phyloP scores from a whole-genome alignment of 1,140 invertebrate genomes.

The Pseudomyrmex dendroicus region DNA sequence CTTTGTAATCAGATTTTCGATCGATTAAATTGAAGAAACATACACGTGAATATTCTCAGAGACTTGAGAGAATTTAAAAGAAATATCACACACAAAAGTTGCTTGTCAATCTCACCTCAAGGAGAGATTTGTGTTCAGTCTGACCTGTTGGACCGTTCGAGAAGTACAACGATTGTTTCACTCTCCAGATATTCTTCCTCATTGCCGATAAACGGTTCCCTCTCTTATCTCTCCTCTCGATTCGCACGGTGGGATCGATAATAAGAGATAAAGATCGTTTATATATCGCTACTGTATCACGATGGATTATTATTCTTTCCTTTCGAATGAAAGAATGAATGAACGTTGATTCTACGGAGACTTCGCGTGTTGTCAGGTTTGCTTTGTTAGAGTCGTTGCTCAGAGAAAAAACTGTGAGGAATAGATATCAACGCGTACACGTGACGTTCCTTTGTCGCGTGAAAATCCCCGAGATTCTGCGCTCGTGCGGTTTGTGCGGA shows the following conservation, averaged over 20 bases:
- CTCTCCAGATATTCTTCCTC: neutral
- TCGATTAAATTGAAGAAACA: neutral
- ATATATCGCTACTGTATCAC: neutral
- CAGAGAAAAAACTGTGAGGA: conserved; percentile 20
- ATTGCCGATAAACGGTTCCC: conserved; percentile 19
- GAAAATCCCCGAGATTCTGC: neutral
- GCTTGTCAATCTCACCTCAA: neutral
- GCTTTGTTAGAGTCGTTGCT: neutral
- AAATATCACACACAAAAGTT: neutral
- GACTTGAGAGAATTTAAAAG: conserved; percentile 12
- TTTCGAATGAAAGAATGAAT: neutral
- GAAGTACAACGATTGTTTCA: conserved; percentile 24
- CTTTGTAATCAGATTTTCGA: neutral
- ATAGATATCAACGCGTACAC: conserved; percentile 11
- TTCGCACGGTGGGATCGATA: conserved; percentile 11
- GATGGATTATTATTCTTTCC: conserved; percentile 9
- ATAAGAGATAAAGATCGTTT: conserved; percentile 10
- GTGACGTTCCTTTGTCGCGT: neutral
- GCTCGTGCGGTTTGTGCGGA: conserved; percentile 11
- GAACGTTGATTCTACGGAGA: neutral
- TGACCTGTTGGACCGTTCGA: neutral
- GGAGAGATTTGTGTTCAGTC: neutral
- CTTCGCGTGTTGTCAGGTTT: neutral
- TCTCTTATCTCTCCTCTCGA: neutral
- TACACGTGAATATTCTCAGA: neutral